Evolutionary conservation across 2,888 invertebrate genomes (phyloP), one percentile per base, ranked within the genome.

Genomic region (Hypomecis atomaria): DNA sequence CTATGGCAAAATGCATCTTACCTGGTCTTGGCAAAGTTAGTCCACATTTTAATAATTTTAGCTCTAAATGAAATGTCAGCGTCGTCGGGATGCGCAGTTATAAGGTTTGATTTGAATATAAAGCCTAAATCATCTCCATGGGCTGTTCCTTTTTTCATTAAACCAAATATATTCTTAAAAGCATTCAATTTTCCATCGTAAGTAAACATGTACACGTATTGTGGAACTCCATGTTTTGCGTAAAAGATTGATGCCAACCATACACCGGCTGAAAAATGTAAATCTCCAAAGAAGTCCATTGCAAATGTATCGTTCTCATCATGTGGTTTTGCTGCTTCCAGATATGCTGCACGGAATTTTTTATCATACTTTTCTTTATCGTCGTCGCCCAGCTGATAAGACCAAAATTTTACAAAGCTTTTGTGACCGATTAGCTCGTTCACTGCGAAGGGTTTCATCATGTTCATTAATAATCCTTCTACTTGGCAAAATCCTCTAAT

Each of bases 401-500:
- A 67, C 70, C 78, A 79, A 67, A 69, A 74, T 4, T 79, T 68
- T 4, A 70, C 44, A 59, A 83, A 83, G 7, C 78, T 72, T 56
- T 77, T 81, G 4, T 73, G 70, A 6, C 73, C 69, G 13, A 77
- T 70, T 1, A 84, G 48, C 48, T 78, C 71, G 55, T 75, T 67
- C 0, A 82, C 56, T 50, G 70, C 70, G 4, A 71, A 62, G 0
- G 78, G 74, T 59, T 80, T 82, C 36, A 78, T 66, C 52, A 72
- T 42, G 33, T 58, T 66, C 74, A 87, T 84, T 33, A 88, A 72
- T 9, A 87, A 76, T 1, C 94, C 93, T 75, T 94, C 94, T 2
- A 78, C 83, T 0, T 86, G 83, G 64, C 88, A 92, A 67, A 93
- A 92, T 13, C 94, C 94, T 80, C 89, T 87, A 13, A 94, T 82